Conservation (phyloP, 2,797 vertebrate genomes). For the Graptemys geographica region DNA sequence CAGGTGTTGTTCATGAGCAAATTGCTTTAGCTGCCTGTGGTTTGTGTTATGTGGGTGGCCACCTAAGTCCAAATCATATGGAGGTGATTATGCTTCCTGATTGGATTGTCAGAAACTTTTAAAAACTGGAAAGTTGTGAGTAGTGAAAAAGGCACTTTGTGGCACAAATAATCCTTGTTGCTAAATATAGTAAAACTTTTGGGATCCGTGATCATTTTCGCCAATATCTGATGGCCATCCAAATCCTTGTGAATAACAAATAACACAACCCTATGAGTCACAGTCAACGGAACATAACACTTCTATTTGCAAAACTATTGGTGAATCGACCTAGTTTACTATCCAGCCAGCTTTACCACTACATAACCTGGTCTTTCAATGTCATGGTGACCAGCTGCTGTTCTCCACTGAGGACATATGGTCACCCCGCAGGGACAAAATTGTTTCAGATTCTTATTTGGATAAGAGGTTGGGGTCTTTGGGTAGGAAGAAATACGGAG, state of each 20-base stretch:
- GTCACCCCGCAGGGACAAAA: not conserved
- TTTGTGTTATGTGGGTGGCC: not conserved
- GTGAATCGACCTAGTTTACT: not conserved
- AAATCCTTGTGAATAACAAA: not conserved
- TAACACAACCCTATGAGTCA: not conserved
- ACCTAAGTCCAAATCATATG: not conserved
- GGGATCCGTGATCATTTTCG: not conserved
- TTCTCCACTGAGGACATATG: not conserved
- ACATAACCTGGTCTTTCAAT: not conserved
- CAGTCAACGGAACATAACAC: not conserved
- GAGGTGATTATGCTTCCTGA: not conserved
- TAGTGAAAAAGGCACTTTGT: not conserved
- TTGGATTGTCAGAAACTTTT: not conserved
- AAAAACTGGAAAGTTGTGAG: not conserved
- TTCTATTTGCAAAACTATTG: not conserved
- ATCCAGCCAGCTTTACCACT: not conserved
- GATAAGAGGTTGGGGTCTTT: not conserved
- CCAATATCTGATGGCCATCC: not conserved
- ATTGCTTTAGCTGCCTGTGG: not conserved
- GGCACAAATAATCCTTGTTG: not conserved
- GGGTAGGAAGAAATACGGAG: not conserved
- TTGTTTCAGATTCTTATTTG: not conserved
- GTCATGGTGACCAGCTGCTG: constrained; percentile 9
- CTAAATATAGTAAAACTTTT: not conserved
- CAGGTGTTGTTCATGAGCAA: not conserved